Percentiles rank a stretch among this genome's conserved stretches.
These are phyloP conservation scores for Lycopodina hypogea DNA, from an alignment of 37 sponge, comb jelly and placozoan species.

Conservation along the genomic window DNA sequence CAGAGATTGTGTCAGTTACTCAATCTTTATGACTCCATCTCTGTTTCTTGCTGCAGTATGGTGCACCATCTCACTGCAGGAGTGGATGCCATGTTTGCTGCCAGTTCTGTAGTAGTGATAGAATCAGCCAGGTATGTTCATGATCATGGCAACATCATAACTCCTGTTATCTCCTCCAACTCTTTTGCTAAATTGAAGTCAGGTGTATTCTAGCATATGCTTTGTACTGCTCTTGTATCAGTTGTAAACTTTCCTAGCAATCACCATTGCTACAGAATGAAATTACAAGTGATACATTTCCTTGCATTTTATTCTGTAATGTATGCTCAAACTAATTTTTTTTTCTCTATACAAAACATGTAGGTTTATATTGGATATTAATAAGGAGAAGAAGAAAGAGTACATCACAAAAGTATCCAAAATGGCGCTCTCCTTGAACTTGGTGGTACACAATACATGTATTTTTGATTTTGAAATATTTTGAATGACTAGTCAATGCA, in stretches of 20 bases:
- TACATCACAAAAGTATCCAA: constrained; percentile 60
- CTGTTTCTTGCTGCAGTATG: constrained; percentile 54
- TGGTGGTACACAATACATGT: constrained; percentile 39
- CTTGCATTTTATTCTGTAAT: no score
- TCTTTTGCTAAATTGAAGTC: no score
- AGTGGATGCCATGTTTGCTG: constrained; percentile 21
- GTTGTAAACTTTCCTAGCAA: background rate
- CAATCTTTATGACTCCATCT: no score
- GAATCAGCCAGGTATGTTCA: constrained; percentile 69
- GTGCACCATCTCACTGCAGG: constrained; percentile 66
- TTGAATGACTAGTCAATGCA: no score
- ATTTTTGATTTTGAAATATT: no score
- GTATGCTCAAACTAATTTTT: no score
- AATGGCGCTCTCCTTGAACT: constrained; percentile 64
- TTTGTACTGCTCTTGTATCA: background rate
- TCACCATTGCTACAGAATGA: background rate
- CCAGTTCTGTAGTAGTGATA: constrained; percentile 27
- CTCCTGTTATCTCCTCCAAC: no score
- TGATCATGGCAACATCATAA: no score
- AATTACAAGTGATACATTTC: background rate
- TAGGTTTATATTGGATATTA: constrained; percentile 77
- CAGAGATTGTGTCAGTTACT: no score
- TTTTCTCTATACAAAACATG: no score
- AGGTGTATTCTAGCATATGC: no score
- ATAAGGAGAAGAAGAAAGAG: constrained; percentile 54